Conservation (phyloP, 1,140 invertebrate species). For the Drosophila navojoa region DNA sequence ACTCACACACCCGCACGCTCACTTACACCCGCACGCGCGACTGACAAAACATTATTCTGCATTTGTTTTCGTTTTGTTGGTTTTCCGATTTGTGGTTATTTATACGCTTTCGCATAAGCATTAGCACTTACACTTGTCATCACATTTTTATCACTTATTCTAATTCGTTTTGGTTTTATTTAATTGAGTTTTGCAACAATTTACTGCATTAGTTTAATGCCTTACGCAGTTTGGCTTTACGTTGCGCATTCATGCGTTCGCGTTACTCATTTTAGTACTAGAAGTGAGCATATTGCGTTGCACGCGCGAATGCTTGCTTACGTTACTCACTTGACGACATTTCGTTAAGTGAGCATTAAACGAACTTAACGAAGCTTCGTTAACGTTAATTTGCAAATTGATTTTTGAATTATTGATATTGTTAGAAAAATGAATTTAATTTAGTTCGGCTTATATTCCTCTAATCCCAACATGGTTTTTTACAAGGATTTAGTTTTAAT, state of each 20-base stretch:
- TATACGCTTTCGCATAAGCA: neutral
- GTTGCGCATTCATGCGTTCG: conserved; percentile 33
- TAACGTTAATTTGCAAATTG: neutral
- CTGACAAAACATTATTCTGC: conserved; percentile 26
- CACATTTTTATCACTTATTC: conserved; percentile 66
- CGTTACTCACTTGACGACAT: conserved; percentile 1
- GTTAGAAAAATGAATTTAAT: neutral
- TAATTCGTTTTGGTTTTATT: conserved; percentile 31
- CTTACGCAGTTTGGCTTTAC: conserved; percentile 32
- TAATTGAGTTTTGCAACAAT: conserved; percentile 44
- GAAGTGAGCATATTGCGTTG: conserved; percentile 24
- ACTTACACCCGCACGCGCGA: conserved; percentile 29
- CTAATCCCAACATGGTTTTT: too few species aligned
- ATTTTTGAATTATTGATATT: neutral
- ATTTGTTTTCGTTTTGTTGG: conserved; percentile 15
- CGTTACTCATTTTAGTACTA: conserved; percentile 37
- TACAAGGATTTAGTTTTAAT: too few species aligned
- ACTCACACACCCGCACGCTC: neutral
- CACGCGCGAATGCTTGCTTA: conserved; percentile 15
- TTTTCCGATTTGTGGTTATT: conserved; percentile 1
- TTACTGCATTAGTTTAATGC: conserved; percentile 37
- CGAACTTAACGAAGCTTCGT: conserved; percentile 9
- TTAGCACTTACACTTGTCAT: conserved; percentile 70
- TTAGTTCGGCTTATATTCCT: too few species aligned
- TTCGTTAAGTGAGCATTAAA: conserved; percentile 28